Conservation (phyloP, 2,113 vertebrate genomes). For the Gallinago jamesoni region DNA sequence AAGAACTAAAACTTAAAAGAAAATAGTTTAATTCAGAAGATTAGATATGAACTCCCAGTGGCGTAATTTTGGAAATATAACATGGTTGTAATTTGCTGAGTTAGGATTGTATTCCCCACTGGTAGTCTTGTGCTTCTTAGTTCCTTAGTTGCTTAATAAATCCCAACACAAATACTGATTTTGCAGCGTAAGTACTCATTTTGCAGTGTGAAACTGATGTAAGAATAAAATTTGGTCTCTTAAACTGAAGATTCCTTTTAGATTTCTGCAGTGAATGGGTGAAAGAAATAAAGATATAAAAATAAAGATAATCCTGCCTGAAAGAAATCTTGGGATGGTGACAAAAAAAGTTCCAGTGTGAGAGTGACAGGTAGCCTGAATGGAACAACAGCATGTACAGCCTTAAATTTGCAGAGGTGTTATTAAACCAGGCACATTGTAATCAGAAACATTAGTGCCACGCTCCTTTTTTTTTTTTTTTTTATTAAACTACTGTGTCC, state of each 20-base stretch:
- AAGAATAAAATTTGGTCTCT: background rate
- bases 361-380: constrained; percentile 25
- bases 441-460: constrained; percentile 29
- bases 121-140: background rate
- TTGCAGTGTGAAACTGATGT: background rate
- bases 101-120: background rate
- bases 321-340: constrained; percentile 31
- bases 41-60: background rate
- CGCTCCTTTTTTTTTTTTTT: background rate
- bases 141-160: background rate
- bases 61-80: background rate
- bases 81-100: background rate
- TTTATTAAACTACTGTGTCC: constrained; percentile 60
- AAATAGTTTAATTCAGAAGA: background rate
- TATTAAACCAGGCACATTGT: constrained; percentile 63
- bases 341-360: constrained; percentile 30
- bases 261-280: background rate
- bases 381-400: constrained; percentile 47
- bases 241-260: background rate
- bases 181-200: background rate
- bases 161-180: background rate
- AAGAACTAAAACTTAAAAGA: background rate
- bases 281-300: constrained; percentile 35
- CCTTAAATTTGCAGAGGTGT: constrained; percentile 46
- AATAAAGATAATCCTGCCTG: constrained; percentile 45